These are phyloP conservation scores for human DNA, from an alignment of 2,113 vertebrate species.

Conservation along the genomic window GRCh38 chr7:121165501-121166000, in stretches of 20 bases:
- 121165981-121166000: slow-evolving; percentile 34
- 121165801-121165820: neutral
- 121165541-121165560: neutral
- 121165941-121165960: neutral
- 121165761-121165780: slow-evolving; percentile 31
- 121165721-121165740: neutral
- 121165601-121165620: neutral
- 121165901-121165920: slow-evolving; percentile 58
- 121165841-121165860: slow-evolving; percentile 32
- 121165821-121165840: slow-evolving; percentile 48
- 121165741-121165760: neutral
- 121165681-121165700: neutral
- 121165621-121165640: neutral
- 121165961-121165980: slow-evolving; percentile 36
- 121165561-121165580: slow-evolving; percentile 15
- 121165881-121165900: slow-evolving; percentile 29
- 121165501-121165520: neutral
- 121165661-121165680: neutral
- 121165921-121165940: slow-evolving; percentile 52
- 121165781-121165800: neutral
- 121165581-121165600: neutral
- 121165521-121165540: neutral
- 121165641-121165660: neutral
- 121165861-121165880: slow-evolving; percentile 32
- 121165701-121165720: neutral